These are phyloP conservation scores for Misgurnus anguillicaudatus DNA, from an alignment of 2,113 vertebrate genomes.

Conservation along the genomic window DNA sequence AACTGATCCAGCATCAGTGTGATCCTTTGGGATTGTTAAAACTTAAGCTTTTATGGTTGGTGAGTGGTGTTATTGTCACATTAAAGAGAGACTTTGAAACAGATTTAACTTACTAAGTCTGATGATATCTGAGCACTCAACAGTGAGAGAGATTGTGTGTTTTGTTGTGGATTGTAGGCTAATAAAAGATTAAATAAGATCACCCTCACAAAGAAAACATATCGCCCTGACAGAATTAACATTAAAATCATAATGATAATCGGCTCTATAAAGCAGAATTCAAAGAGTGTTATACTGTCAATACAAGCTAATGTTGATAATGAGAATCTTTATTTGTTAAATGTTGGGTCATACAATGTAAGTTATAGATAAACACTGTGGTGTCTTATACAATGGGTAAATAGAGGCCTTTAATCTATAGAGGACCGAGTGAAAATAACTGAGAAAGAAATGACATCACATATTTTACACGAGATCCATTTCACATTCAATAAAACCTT, in stretches of 20 bases:
- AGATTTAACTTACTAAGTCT: no score
- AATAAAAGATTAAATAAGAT: no score
- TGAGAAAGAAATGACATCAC: not conserved
- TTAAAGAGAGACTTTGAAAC: no score
- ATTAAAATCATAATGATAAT: not conserved
- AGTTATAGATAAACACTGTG: not conserved
- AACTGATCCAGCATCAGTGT: not conserved
- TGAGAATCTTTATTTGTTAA: no score
- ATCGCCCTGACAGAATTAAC: no score
- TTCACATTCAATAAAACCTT: conserved; percentile 10
- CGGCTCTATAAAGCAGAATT: no score
- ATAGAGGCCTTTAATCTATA: not conserved
- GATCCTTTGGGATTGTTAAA: not conserved
- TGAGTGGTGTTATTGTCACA: not conserved
- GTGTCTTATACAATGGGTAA: not conserved
- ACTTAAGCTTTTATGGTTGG: not conserved
- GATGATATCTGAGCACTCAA: no score
- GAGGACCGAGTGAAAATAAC: not conserved
- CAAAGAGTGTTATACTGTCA: no score
- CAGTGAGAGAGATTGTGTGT: no score
- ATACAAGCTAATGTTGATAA: no score
- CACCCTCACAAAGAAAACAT: no score
- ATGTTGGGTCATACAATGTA: not conserved
- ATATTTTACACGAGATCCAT: not conserved
- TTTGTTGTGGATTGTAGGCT: no score